Base-by-base conservation (phyloP, 2,113 vertebrate species). In the Dicrurus megarhynchus region DNA sequence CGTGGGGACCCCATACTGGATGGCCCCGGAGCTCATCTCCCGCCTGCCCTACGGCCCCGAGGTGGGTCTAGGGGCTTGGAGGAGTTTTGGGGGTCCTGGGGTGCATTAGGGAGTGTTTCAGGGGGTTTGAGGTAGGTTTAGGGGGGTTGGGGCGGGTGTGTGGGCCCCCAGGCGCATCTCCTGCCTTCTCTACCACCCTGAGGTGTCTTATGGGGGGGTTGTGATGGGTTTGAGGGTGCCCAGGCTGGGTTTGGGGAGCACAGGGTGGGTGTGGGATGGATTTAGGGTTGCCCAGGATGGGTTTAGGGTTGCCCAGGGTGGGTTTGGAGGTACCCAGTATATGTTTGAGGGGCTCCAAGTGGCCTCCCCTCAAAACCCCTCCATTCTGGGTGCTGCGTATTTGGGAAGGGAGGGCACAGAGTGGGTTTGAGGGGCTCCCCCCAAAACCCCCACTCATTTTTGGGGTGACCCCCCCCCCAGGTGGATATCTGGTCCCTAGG, bases 401-500 rank as follows among this genome's bases (percentile, higher is more conserved):
- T 35, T 19, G 26, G 32, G 15, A 7, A 20, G 5, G 7, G 2
- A 4, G 13, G 2, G 2, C 1, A 12, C 0, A 1, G 41, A 23
- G 4, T 24, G 35, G 33, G 16, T 44, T 50, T 23, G 9, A 35
- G 55, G 42, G 7, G 10, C 4, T 20, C 12, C 18, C 13, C 6
- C 6, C 11, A 14, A 47, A 33, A 3, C 9, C 15, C 23, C 33
- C 16, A 12, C 18, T 35, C 6, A 11, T 20, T n/a, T 73, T 41
- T 35, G 41, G 15, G 10, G 2, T 10, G 5, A 4, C 3, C 2
- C 11, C 6, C 5, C 15, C 1, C 5, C 6, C 89, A 98, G 98
- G 99, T 99, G 91, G 99, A 99, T 57, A 99, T 99, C 97, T 99
- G 99, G 99, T 99, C 99, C 4, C 97, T 99, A 93, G 99, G 99